Base-by-base conservation (phyloP, 2,888 invertebrate genomes). In the Halictus quadricinctus region DNA sequence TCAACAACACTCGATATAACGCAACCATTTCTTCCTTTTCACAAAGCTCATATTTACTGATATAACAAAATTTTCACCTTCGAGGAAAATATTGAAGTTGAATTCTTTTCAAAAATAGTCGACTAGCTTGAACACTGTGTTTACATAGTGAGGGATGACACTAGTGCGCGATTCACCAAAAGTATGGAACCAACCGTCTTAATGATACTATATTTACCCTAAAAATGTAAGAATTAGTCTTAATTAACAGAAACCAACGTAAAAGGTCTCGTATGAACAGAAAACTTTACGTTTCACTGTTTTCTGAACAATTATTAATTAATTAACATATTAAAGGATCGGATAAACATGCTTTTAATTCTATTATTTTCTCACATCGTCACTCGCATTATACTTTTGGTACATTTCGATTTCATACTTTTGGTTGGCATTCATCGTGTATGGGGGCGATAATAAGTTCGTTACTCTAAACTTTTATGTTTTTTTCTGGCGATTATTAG, bases 91-190 rank as follows among this genome's bases (percentile, higher is more conserved):
- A 50, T 64, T 72, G 50, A 50, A 72, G 48, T 43, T 48, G 70
- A 58, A 54, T 72, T 48, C 18, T 41, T 10, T 80, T 66, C 13
- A 64, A 81, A 80, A 72, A 81, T 81, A 72, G 50, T 72, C 46
- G 50, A 80, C 46, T 72, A 81, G n/a, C 50, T 72, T 64, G 81
- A 80, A 72, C 72, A 81, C 72, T 21, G 48, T 81, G 72, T 80
- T 81, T 81, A n/a, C 18, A 50, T 15, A 60, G 15, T 43, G 50
- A 72, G 50, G 43, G 64, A 54, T 73, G 18, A 60, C 36, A 80
- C 54, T 46, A 41, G 29, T 10, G 54, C 43, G 25, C 18, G 15
- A 64, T 64, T 43, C 50, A 15, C 18, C 43, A 8, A 70, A 72
- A 50, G 48, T 72, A 80, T 29, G 29, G 54, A 50, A 72, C 8